Base-by-base conservation (phyloP, 53 echinoderm and acorn worm genomes). In the Henricia sp. region DNA sequence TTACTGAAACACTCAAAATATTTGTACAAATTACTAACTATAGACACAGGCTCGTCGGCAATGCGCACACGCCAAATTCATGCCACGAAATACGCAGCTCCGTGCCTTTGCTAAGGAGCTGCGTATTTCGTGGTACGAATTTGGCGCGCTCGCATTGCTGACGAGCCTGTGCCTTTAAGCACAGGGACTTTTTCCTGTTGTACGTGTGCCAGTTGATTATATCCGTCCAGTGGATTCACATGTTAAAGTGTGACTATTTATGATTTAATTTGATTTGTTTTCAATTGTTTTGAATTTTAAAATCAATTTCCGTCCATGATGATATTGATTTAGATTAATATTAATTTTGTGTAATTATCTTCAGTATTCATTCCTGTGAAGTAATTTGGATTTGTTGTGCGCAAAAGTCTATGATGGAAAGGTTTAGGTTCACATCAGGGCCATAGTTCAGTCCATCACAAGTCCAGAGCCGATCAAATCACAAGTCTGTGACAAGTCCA, bases 201-300 rank as follows among this genome's bases (percentile, higher is more conserved):
- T 58, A 0, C 44, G 53, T 35, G 59, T 58, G 26, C 19, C 37
- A 39, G 26, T 62, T 42, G 13, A 76, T 76, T 41, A 76, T 41
- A 59, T 58, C 57, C 59, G 42, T 58, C 59, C 76, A 73, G 30
- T 34, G 52, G 73, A 73, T 54, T 25, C 19, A 76, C 2, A 76
- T 25, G 16, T 40, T 39, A 29, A 17, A 20, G 21, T 52, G 34
- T 41, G 4, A 44, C 24, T n/a, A 39, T 17, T 37, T 41, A 14
- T 38, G 38, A 58, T 41, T n/a, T 14, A 3, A 24, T 6, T 38
- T 14, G 21, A 38, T 37, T 38, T 67, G 37, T 17, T 40, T 38
- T 34, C 14, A 42, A 28, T 27, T 39, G 24, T 51, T 11, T 52
- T 39, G 24, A 37, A 3, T 12, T 58, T 76, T 4, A 76, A 52